phyloP scores from a whole-genome alignment of 1,140 invertebrate genomes.

The Pogonomyrmex californicus region DNA sequence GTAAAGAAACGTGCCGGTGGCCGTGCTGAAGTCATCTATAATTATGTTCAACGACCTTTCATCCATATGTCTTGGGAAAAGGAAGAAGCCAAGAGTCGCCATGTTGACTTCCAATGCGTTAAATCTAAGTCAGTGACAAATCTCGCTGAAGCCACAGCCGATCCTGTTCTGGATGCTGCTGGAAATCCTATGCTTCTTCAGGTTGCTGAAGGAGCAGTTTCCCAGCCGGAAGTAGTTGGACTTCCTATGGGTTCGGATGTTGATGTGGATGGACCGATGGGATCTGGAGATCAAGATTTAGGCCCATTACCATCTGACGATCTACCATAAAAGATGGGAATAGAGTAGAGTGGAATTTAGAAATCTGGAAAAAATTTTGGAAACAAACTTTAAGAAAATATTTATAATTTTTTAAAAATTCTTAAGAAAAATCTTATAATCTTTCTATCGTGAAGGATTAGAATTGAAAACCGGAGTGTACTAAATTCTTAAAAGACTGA shows the following conservation, averaged over 20 bases:
- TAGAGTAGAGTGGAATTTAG: not conserved
- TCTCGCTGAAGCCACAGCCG: constrained; percentile 96
- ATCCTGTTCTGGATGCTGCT: constrained; percentile 90
- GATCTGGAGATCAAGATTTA: constrained; percentile 74
- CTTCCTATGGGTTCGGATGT: constrained; percentile 78
- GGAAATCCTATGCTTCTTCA: constrained; percentile 67
- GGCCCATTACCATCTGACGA: constrained; percentile 72
- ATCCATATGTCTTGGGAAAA: constrained; percentile 99
- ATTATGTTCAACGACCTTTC: constrained; percentile 99
- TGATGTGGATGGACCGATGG: constrained; percentile 81
- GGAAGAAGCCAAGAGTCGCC: constrained; percentile 99
- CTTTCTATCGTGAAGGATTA: not conserved
- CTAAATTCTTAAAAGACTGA: constrained; percentile 3
- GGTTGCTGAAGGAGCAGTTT: constrained; percentile 67
- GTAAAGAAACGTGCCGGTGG: constrained; percentile 96
- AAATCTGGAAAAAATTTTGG: not conserved
- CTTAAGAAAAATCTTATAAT: constrained; percentile 1
- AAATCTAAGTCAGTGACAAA: constrained; percentile 98
- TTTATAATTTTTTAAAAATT: not conserved
- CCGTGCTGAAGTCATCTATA: constrained; percentile 98
- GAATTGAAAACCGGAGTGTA: not conserved
- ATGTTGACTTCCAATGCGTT: constrained; percentile 99
- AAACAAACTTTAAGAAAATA: constrained; percentile 4
- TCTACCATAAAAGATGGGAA: constrained; percentile 37
- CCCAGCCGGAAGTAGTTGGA: constrained; percentile 75